These are phyloP conservation scores for Paedocypris micromegethes DNA, from an alignment of 2,797 vertebrate species.

Conservation along the genomic window DNA sequence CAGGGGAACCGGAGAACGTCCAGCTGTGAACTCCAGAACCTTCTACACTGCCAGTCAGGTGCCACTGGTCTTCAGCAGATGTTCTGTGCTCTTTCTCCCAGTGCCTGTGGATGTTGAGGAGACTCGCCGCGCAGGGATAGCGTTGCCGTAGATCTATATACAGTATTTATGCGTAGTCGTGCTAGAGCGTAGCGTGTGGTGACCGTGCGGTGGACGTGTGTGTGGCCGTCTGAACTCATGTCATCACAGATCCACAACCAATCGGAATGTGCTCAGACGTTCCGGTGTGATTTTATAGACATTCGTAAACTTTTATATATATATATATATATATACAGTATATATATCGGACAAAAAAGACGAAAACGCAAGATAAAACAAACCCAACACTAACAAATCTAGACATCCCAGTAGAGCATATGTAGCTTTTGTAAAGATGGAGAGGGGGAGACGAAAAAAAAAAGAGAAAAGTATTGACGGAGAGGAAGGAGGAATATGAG, in stretches of 20 bases:
- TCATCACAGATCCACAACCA: not conserved
- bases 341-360: conserved; percentile 14
- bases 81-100: conserved; percentile 43
- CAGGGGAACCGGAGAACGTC: conserved; percentile 28
- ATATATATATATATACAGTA: no score
- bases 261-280: no score
- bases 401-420: conserved; percentile 77
- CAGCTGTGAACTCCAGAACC: conserved; percentile 30
- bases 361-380: conserved; percentile 57
- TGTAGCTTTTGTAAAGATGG: conserved; percentile 77
- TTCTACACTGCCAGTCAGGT: conserved; percentile 34
- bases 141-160: conserved; percentile 41
- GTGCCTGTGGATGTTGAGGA: conserved; percentile 48
- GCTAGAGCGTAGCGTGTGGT: conserved; percentile 39
- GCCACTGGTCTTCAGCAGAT: conserved; percentile 36
- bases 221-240: conserved; percentile 25
- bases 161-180: conserved; percentile 38
- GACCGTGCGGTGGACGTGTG: conserved; percentile 26
- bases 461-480: conserved; percentile 63
- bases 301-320: no score
- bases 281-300: no score
- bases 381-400: conserved; percentile 74
- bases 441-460: conserved; percentile 40
- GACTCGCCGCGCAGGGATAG: conserved; percentile 40
- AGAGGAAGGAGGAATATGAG: conserved; percentile 70